Conservation (phyloP, 2,113 vertebrate species). For the Trematocara macrostoma region DNA sequence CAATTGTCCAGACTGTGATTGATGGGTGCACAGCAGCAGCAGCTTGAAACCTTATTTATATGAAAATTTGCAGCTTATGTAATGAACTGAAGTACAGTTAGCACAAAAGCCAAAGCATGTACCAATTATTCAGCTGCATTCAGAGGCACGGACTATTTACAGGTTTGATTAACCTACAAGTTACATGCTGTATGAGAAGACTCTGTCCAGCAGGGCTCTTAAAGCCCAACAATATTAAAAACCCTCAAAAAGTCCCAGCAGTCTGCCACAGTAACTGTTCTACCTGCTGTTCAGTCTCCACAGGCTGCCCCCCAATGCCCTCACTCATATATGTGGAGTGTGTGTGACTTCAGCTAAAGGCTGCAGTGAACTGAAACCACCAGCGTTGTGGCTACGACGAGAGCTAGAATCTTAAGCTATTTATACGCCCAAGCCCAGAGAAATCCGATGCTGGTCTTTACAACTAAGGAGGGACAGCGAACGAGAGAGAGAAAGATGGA, state of each 20-base stretch:
- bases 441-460: slow-evolving; percentile 59
- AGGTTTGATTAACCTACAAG: not conserved
- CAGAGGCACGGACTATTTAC: not conserved
- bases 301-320: not conserved
- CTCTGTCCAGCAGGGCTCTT: not conserved
- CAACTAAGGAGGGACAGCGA: slow-evolving; percentile 30
- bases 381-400: slow-evolving; percentile 33
- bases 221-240: slow-evolving; percentile 45
- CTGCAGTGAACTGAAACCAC: slow-evolving; percentile 53
- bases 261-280: not conserved
- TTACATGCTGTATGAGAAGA: not conserved
- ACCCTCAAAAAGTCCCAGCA: not conserved
- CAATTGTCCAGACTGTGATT: not conserved
- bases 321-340: not conserved
- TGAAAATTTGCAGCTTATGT: not conserved
- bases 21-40: not conserved
- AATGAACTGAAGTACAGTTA: not conserved
- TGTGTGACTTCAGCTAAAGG: slow-evolving; percentile 24
- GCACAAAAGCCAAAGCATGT: not conserved
- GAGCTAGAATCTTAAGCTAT: slow-evolving; percentile 54
- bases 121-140: not conserved
- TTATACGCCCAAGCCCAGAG: slow-evolving; percentile 48
- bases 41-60: not conserved
- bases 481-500: not conserved
- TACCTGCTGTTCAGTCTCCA: slow-evolving; percentile 26